Evolutionary conservation across 2,797 vertebrate species (phyloP), one percentile per base, ranked within the genome.

Genomic region (Macrochelys suwanniensis): DNA sequence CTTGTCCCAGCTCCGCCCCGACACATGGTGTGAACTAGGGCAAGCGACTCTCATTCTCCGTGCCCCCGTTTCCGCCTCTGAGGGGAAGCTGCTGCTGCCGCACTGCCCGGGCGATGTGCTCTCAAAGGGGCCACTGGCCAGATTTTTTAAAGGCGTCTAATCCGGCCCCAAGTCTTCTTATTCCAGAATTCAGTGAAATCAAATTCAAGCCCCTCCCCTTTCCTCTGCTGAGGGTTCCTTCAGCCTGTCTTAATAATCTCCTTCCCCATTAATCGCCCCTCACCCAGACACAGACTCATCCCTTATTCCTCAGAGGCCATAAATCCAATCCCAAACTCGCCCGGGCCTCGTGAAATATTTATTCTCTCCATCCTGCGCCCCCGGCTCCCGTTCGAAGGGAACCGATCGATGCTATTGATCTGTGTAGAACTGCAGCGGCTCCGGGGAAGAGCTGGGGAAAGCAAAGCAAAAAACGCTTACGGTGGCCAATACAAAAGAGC

Each of bases 251-350:
- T 96, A 95, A 96, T 97, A 93, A 74, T 81, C 89, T 92, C 77
- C 51, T 90, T 87, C 95, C 93, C 88, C 56, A 17, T 82, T 82
- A 76, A 76, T 56, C 49, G 23, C 16, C 25, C 45, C 42, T 19
- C 61, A 5, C 4, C 21, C 78, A 59, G 88, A 91, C 81, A 81
- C 94, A 95, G 95, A 93, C 95, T 96, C 91, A 90, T 96, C 82
- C 94, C 87, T 95, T 95, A 93, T 95, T 96, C 94, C 94, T 94
- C 97, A 95, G 87, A 95, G 96, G 92, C 94, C 61, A 95, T 97
- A 97, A 97, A 97, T 98, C 96, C 96, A 71, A 11, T 84, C 96
- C 86, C 71, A 95, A 97, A 97, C 97, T 97, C 59, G 89, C 96
- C 87, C 19, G 54, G 76, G 79, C 88, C 87, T 97, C 37, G 85